These are phyloP conservation scores for Drosophila histrio DNA, from an alignment of 2,888 invertebrate species.

Conservation along the genomic window DNA sequence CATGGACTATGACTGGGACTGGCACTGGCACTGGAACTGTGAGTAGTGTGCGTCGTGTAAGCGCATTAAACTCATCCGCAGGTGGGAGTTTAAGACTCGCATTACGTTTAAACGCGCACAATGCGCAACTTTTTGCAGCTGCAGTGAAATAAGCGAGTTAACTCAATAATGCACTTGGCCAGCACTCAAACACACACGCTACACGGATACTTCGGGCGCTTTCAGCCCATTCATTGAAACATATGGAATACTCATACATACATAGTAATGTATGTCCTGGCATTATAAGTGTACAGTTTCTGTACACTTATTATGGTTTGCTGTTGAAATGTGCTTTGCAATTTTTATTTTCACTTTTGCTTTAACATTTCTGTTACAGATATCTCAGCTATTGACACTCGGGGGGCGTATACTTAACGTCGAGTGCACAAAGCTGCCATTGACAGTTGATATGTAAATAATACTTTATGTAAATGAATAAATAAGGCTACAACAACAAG, in stretches of 20 bases:
- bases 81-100: conserved; percentile 55
- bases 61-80: conserved; percentile 67
- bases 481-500: neutral
- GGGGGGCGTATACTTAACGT: conserved; percentile 56
- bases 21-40: conserved; percentile 1
- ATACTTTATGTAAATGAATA: neutral
- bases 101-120: conserved; percentile 63
- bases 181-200: conserved; percentile 13
- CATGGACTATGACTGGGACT: conserved; percentile 18
- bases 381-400: conserved; percentile 43
- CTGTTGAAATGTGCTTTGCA: conserved; percentile 35
- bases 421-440: conserved; percentile 30
- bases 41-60: conserved; percentile 47
- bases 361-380: conserved; percentile 23
- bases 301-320: conserved; percentile 36
- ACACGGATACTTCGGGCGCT: conserved; percentile 10
- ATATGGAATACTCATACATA: conserved; percentile 37
- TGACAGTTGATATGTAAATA: conserved; percentile 34
- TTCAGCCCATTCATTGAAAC: conserved; percentile 53
- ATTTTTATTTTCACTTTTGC: conserved; percentile 30
- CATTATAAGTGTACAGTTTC: conserved; percentile 26
- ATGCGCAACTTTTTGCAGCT: conserved; percentile 61
- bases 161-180: conserved; percentile 76
- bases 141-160: conserved; percentile 62
- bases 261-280: conserved; percentile 44